Base-by-base conservation (phyloP, 2,888 invertebrate species). In the Leucania comma region DNA sequence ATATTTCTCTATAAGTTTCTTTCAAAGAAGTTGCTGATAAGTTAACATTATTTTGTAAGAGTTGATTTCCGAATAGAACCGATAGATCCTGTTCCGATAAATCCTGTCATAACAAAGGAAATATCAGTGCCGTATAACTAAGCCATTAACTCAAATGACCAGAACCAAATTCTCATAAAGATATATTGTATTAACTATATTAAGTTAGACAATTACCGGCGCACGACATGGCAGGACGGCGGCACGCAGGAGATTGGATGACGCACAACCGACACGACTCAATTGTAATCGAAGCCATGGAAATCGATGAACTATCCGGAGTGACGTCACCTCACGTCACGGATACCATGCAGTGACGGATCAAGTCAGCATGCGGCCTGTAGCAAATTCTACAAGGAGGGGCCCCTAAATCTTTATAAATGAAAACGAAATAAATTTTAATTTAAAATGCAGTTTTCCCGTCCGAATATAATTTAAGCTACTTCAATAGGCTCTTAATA, bases 271-370 rank as follows among this genome's bases (percentile, higher is more conserved):
- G 78, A 72, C 82, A 85, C 77, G 62, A 77, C 78, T 78, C 81
- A 72, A 74, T 84, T 80, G 81, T 85, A 87, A 87, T 88, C 86
- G 83, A 85, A 79, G 75, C 80, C 77, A 79, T 79, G 83, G 80
- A 84, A 87, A 88, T 89, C 86, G 84, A 86, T 87, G 72, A 79
- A 83, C 79, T 75, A 86, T 78, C 80, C 75, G 73, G 73, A 72
- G 71, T 87, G 86, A 86, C 86, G 82, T 77, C 79, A 83, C 73
- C 67, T 73, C 76, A 85, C 85, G 83, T 82, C 84, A 81, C 80
- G 71, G 74, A 83, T 72, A 71, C 54, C 63, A 29, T 29, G 29
- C 29, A 29, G 29, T 29, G 29, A 2, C 29, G 29, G 29, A 29
- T 29, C 29, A 29, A 29, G 29, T 29, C 29, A 29, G 29, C 29